Base-by-base conservation (phyloP, 2,113 vertebrate species). In the Epinephelus fuscoguttatus region DNA sequence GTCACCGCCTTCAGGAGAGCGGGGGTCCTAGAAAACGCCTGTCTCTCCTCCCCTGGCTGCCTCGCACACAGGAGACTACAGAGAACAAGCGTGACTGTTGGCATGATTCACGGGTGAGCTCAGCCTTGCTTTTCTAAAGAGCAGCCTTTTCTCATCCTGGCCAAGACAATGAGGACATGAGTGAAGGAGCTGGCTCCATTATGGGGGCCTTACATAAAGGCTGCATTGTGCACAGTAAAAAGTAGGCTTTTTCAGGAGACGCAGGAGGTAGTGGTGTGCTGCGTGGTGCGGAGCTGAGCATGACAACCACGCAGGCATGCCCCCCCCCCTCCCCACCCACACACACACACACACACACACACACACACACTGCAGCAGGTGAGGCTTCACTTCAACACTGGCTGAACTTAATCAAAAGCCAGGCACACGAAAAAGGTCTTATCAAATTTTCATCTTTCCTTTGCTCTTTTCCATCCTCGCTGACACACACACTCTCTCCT, bases 151-250 rank as follows among this genome's bases (percentile, higher is more conserved):
- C 92, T 93, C 91, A 90, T 89, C 85, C 84, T 74, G 85, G 84
- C 90, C 88, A 77, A 92, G 89, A 94, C 92, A 94, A 94, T 92
- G 88, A 93, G 89, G 91, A 92, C 94, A 93, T 86, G 93, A 88
- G 89, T 75, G 89, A 88, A 92, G 91, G 90, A 90, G 85, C 84
- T 87, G 82, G 89, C 90, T 87, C 90, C 78, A 88, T 90, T 88
- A 92, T 86, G 73, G 80, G 17, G 68, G 14, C 56, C 64, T 77
- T 78, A 72, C 27, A 91, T 93, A 92, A 91, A 91, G 91, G 80
- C 61, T 42, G 74, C 90, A 88, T 91, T 94, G 94, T 92, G 81
- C 73, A 52, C 23, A 72, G 59, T 61, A 73, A 76, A 88, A 81
- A 80, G 66, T 67, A 33, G 78, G 67, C 50, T 87, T 79, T 75